Evolutionary conservation across 92 coral and sea anemone genomes (phyloP), one percentile per base, ranked within the genome.

Genomic region (Zoanthus gigantus): DNA sequence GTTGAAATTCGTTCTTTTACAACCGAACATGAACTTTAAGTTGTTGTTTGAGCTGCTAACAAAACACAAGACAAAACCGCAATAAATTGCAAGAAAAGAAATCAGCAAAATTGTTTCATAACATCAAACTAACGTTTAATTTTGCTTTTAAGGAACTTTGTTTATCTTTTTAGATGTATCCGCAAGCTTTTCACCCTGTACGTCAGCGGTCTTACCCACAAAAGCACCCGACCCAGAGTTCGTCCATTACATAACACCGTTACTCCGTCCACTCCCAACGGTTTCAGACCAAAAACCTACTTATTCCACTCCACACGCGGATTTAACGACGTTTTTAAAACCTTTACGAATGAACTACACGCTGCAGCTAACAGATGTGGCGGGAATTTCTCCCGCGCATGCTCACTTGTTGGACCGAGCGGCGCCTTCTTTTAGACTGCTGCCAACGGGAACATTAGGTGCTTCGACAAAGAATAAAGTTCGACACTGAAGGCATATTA

Each of bases 341-440:
- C 58, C 75, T 46, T 67, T 81, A 56, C 74, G 32, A 45, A 48
- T 47, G 18, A 81, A 81, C 75, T 66, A 81, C 63, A 81, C 85
- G 11, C 85, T 81, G 46, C 75, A 60, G 37, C 85, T 73, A 37
- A 81, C 85, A 23, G 74, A 81, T 18, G 63, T 46, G 75, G 85
- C 75, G 45, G 85, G 58, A 63, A 81, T 81, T 67, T 65, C 85
- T 45, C 85, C 85, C n/a, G 85, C 76, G 60, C 85, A 81, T 67
- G 85, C 85, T 37, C 75, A 23, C 28, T 12, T 65, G 7, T 47
- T 52, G 3, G 85, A 66, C 45, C 74, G 16, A 66, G 76, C 60
- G 23, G 75, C 75, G 52, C n/a, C 30, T 45, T 73, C 85, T n/a
- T 31, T 81, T 3, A 65, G 71, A 14, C 14, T 81, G 17, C 56